phyloP scores from a whole-genome alignment of 2,888 invertebrate species.

The Caenorhabditis drosophilae region DNA sequence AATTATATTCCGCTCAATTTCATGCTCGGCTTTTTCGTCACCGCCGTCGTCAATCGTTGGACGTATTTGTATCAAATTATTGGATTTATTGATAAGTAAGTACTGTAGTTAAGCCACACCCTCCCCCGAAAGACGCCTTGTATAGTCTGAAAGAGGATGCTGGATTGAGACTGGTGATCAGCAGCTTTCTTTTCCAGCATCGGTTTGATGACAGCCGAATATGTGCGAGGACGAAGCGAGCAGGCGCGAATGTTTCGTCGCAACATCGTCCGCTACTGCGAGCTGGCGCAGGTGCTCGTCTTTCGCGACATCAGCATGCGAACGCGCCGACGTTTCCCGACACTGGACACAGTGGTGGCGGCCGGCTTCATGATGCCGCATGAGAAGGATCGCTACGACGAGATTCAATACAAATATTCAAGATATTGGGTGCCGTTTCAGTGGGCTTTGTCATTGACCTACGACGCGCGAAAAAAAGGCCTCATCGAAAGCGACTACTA shows the following conservation, averaged over 20 bases:
- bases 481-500: conserved; percentile 54
- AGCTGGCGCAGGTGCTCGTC: conserved; percentile 52
- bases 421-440: conserved; percentile 59
- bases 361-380: conserved; percentile 59
- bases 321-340: conserved; percentile 53
- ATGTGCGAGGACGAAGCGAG: conserved; percentile 52
- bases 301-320: conserved; percentile 57
- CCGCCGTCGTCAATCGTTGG: conserved; percentile 57
- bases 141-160: no score
- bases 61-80: conserved; percentile 57
- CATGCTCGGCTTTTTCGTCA: conserved; percentile 58
- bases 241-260: conserved; percentile 51
- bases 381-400: conserved; percentile 54
- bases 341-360: conserved; percentile 56
- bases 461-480: conserved; percentile 54
- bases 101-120: no score
- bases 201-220: conserved; percentile 56
- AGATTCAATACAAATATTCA: conserved; percentile 54
- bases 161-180: no score
- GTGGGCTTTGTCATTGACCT: conserved; percentile 54
- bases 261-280: conserved; percentile 50
- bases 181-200: conserved; percentile 41
- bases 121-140: no score
- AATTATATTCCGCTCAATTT: conserved; percentile 56
- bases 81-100: conserved; percentile 59